phyloP scores from a whole-genome alignment of 2,888 invertebrate genomes.

The Eudemis profundana region DNA sequence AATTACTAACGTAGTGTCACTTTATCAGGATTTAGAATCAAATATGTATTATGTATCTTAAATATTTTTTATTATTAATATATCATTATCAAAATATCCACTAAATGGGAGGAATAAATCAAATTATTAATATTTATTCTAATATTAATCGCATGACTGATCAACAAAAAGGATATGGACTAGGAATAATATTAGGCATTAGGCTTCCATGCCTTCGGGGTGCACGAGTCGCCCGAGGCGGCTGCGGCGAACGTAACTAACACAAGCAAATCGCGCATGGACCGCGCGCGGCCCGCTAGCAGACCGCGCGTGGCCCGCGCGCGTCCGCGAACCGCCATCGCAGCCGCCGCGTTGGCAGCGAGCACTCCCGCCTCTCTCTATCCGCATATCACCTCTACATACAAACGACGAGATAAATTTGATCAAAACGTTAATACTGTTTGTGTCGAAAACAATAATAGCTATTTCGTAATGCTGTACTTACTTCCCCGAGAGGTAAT shows the following conservation, averaged over 20 bases:
- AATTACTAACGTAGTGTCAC: slow-evolving; percentile 85
- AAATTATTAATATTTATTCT: slow-evolving; percentile 85
- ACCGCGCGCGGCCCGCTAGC: slow-evolving; percentile 22
- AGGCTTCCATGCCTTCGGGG: slow-evolving; percentile 76
- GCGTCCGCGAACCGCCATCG: slow-evolving; percentile 14
- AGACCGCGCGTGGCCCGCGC: slow-evolving; percentile 50
- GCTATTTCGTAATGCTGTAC: slow-evolving; percentile 69
- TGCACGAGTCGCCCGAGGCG: slow-evolving; percentile 53
- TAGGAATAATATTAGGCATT: slow-evolving; percentile 85
- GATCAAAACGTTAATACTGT: slow-evolving; percentile 82
- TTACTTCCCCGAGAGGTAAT: slow-evolving; percentile 71
- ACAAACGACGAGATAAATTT: slow-evolving; percentile 76
- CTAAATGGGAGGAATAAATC: slow-evolving; percentile 86
- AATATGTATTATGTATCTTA: slow-evolving; percentile 86
- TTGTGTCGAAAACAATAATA: slow-evolving; percentile 76
- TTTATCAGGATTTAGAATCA: slow-evolving; percentile 86
- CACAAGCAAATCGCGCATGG: slow-evolving; percentile 11
- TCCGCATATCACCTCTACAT: slow-evolving; percentile 81
- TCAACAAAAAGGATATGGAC: slow-evolving; percentile 86
- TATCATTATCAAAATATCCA: slow-evolving; percentile 86
- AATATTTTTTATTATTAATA: slow-evolving; percentile 86
- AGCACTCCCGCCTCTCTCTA: slow-evolving; percentile 65
- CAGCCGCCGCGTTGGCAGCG: slow-evolving; percentile 52
- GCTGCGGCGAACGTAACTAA: slow-evolving; percentile 45
- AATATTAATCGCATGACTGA: slow-evolving; percentile 86